Conservation (phyloP, 2,113 vertebrate species). For the Urocynchramus pylzowi region DNA sequence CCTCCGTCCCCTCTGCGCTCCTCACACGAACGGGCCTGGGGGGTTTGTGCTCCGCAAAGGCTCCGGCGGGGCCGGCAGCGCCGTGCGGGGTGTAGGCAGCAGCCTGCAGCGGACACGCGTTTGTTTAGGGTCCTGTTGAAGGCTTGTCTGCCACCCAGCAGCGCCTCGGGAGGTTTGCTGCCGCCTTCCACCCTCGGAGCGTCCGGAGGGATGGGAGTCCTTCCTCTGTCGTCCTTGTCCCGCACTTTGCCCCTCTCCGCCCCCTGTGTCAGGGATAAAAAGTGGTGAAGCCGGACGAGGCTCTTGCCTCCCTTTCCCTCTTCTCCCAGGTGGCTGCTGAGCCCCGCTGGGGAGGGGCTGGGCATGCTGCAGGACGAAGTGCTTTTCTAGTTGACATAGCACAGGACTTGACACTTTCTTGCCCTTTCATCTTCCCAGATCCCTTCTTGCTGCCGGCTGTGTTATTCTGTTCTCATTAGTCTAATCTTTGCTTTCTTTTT, state of each 20-base stretch:
- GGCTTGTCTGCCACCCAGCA: not conserved
- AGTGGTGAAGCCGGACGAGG: not conserved
- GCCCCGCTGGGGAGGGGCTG: not conserved
- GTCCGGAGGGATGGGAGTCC: not conserved
- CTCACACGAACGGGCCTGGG: accelerated
- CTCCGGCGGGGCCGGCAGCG: not conserved
- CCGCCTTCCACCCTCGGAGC: not conserved
- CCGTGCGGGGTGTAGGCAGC: not conserved
- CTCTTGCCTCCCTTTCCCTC: not conserved
- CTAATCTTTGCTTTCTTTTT: not conserved
- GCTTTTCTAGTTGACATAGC: not conserved
- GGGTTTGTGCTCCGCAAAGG: not conserved
- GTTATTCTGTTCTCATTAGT: not conserved
- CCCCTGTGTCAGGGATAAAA: not conserved
- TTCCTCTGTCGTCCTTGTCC: not conserved
- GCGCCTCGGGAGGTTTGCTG: not conserved
- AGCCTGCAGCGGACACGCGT: not conserved
- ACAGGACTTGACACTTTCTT: not conserved
- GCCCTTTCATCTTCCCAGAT: not conserved
- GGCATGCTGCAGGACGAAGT: not conserved
- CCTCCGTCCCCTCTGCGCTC: not conserved
- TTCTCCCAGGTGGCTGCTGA: not conserved
- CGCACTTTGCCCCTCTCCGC: not conserved
- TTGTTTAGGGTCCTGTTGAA: not conserved
- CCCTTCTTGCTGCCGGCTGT: not conserved